Conservation (phyloP, 2,113 vertebrate species). For the Oncorhynchus masou region DNA sequence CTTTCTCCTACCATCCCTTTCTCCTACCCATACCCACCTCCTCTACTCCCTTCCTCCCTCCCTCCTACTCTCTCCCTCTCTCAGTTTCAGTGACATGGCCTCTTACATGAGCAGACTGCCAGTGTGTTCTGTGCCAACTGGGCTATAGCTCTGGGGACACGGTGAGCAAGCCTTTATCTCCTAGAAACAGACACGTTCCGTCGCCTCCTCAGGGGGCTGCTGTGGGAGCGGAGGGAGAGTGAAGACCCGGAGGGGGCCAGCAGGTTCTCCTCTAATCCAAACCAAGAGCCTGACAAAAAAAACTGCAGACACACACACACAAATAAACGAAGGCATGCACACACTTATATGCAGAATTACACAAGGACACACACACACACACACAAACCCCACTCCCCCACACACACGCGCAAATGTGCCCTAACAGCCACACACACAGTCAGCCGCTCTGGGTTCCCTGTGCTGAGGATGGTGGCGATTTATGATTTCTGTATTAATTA, state of each 20-base stretch:
- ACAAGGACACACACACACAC: conserved; percentile 1
- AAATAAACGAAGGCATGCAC: background rate
- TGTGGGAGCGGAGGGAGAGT: conserved; percentile 42
- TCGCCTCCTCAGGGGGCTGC: conserved; percentile 60
- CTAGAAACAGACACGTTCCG: conserved; percentile 70
- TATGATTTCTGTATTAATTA: conserved; percentile 53
- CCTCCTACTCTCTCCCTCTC: conserved; percentile 21
- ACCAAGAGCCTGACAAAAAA: conserved; percentile 28
- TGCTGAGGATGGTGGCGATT: conserved; percentile 28
- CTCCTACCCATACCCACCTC: too few species aligned
- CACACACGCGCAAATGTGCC: background rate
- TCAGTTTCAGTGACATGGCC: conserved; percentile 67
- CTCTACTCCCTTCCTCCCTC: too few species aligned
- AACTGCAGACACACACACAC: background rate
- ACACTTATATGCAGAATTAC: background rate
- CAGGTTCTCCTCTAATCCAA: conserved; percentile 37
- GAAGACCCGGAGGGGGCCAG: conserved; percentile 43
- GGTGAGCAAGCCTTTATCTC: conserved; percentile 75
- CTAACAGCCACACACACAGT: background rate
- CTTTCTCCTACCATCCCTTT: too few species aligned
- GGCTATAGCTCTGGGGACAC: conserved; percentile 63
- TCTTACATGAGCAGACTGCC: conserved; percentile 65
- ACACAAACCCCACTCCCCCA: background rate
- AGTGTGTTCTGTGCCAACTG: conserved; percentile 60
- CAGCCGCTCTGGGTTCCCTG: conserved; percentile 2